These are phyloP conservation scores for Axis porcinus DNA, from an alignment of 2,113 vertebrate genomes.

Conservation along the genomic window DNA sequence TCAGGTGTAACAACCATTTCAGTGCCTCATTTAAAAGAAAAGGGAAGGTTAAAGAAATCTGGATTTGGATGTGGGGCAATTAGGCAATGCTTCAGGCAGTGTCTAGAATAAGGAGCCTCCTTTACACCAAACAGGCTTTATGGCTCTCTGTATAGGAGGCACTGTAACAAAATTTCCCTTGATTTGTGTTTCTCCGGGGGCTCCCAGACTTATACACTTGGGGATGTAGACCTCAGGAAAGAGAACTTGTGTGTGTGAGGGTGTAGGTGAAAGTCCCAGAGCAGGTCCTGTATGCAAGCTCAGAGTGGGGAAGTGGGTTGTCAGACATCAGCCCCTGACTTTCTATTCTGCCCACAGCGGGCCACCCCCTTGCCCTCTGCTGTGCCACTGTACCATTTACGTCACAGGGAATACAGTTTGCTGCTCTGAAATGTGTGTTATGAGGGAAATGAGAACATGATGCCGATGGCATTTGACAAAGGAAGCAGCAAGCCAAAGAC, in stretches of 20 bases:
- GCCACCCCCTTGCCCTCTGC: neutral
- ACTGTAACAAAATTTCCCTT: neutral
- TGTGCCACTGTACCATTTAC: neutral
- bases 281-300: neutral
- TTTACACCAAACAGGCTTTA: neutral
- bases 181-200: neutral
- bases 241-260: neutral
- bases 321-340: neutral
- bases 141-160: neutral
- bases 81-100: neutral
- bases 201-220: neutral
- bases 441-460: slow-evolving; percentile 15
- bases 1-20: neutral
- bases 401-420: neutral
- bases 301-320: neutral
- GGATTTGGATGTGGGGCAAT: neutral
- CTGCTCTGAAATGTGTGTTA: slow-evolving; percentile 32
- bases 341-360: neutral
- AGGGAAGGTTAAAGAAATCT: neutral
- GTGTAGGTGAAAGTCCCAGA: neutral
- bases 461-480: slow-evolving; percentile 40
- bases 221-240: neutral
- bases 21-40: neutral
- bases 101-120: neutral
- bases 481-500: neutral